Conservation (phyloP, 2,797 vertebrate species). For the Fundulus diaphanus region DNA sequence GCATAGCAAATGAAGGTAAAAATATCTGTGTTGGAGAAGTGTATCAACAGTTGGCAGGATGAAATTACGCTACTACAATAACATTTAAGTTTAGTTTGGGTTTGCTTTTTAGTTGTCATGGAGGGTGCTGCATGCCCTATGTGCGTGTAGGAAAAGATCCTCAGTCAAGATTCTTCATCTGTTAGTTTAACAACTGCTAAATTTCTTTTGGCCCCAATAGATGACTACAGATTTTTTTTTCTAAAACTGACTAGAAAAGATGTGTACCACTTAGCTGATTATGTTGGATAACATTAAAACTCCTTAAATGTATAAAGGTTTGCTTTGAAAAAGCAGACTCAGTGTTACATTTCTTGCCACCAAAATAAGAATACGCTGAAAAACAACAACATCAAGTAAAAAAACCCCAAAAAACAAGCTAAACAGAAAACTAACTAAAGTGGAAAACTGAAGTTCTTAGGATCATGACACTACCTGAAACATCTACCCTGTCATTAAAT, state of each 20-base stretch:
- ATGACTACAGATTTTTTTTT: no score
- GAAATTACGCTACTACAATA: background rate
- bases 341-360: background rate
- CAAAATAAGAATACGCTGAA: background rate
- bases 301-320: background rate
- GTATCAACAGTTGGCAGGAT: background rate
- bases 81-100: background rate
- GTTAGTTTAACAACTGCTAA: no score
- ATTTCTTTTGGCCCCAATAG: no score
- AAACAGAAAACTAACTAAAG: background rate
- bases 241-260: background rate
- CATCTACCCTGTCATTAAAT: background rate
- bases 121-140: no score
- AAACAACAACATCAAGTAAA: background rate
- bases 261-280: background rate
- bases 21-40: background rate
- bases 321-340: background rate
- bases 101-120: background rate
- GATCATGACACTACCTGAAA: background rate
- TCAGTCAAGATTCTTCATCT: no score
- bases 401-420: background rate
- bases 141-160: no score
- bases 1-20: background rate
- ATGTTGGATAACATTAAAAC: background rate
- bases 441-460: no score